Evolutionary conservation across 2,888 invertebrate species (phyloP).

Genomic region (Pseudoips prasinana): DNA sequence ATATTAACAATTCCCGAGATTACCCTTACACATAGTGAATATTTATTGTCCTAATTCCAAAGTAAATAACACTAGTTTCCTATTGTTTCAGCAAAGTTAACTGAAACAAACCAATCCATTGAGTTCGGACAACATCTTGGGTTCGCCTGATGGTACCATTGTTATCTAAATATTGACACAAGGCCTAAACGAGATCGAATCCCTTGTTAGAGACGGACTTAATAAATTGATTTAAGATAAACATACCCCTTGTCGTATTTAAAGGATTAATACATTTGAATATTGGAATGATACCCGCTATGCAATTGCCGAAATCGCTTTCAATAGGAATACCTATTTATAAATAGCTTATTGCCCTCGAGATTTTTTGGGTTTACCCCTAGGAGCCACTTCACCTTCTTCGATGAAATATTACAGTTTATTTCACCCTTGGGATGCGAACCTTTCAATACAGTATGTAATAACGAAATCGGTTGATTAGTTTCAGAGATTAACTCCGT

Average conservation of each 20-base stretch:
- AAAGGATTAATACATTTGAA: conserved; percentile 33
- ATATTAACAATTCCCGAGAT: too few species aligned
- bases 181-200: conserved; percentile 51
- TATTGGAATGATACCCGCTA: conserved; percentile 18
- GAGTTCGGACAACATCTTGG: conserved; percentile 18
- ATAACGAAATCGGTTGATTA: conserved; percentile 27
- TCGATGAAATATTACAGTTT: conserved; percentile 30
- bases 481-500: conserved; percentile 17
- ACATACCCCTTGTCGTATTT: conserved; percentile 38
- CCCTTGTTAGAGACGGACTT: conserved; percentile 39
- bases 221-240: conserved; percentile 53
- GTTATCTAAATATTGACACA: conserved; percentile 57
- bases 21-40: too few species aligned
- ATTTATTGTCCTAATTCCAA: too few species aligned
- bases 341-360: conserved; percentile 25
- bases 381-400: conserved; percentile 19
- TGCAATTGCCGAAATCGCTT: conserved; percentile 16
- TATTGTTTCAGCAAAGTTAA: conserved; percentile 8
- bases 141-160: conserved; percentile 34
- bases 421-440: conserved; percentile 23
- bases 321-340: conserved; percentile 22
- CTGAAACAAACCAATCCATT: conserved; percentile 18
- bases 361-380: conserved; percentile 29
- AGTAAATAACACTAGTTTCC: too few species aligned
- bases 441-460: conserved; percentile 30